phyloP scores from a whole-genome alignment of 2,113 vertebrate genomes.

The Tauraco erythrolophus region DNA sequence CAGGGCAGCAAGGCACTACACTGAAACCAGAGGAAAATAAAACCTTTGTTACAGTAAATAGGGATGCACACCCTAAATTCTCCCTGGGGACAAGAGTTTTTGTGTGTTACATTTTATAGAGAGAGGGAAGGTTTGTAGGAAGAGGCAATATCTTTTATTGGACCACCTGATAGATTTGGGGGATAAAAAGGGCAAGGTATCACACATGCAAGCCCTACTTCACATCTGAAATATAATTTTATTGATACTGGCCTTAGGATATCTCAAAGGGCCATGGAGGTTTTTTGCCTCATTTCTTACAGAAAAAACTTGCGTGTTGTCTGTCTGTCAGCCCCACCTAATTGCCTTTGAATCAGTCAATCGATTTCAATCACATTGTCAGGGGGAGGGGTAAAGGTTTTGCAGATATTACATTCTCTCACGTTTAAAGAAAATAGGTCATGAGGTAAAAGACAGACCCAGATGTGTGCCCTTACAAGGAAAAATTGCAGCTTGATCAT shows the following conservation, averaged over 20 bases:
- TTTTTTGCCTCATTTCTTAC: slow-evolving; percentile 21
- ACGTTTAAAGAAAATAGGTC: slow-evolving; percentile 55
- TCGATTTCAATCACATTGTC: slow-evolving; percentile 55
- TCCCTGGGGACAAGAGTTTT: neutral
- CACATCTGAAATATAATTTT: slow-evolving; percentile 40
- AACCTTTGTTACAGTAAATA: neutral
- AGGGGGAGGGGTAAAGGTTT: slow-evolving; percentile 43
- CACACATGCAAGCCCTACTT: slow-evolving; percentile 1
- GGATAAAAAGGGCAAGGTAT: neutral
- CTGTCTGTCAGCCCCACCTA: slow-evolving; percentile 42
- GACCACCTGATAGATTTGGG: neutral
- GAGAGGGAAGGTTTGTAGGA: neutral
- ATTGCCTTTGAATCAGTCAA: slow-evolving; percentile 67
- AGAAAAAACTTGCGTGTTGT: slow-evolving; percentile 31
- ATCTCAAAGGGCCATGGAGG: neutral
- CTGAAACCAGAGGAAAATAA: neutral
- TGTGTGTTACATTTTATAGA: neutral
- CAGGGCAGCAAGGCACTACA: neutral
- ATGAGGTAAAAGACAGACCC: slow-evolving; percentile 19
- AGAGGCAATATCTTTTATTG: slow-evolving; percentile 18
- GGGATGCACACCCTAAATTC: neutral
- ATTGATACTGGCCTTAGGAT: slow-evolving; percentile 33
- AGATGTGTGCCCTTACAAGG: neutral
- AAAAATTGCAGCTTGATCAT: slow-evolving; percentile 5
- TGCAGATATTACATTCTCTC: slow-evolving; percentile 46